Percentiles rank a stretch among this genome's conserved stretches.
Evolutionary conservation across 2,113 vertebrate genomes (phyloP).

Genomic region (Pomatostomus ruficeps): DNA sequence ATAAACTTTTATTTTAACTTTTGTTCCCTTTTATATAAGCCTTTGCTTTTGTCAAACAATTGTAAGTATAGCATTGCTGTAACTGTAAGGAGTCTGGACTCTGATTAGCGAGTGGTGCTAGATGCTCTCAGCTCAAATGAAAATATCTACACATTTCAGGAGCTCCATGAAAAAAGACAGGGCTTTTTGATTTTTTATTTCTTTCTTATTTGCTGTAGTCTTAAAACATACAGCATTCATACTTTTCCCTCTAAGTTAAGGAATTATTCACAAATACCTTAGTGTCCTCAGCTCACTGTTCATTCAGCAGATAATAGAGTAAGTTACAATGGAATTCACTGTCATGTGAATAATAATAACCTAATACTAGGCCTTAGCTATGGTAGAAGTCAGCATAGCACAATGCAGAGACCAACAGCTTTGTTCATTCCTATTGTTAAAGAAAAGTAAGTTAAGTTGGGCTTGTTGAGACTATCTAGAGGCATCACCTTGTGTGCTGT

Average conservation of each 20-base stretch:
- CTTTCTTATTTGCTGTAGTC: not conserved
- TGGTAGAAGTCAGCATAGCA: not conserved
- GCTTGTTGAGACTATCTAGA: not conserved
- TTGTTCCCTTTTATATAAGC: not conserved
- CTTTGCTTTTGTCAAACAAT: not conserved
- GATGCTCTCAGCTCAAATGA: not conserved
- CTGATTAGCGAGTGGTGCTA: not conserved
- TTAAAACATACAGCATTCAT: not conserved
- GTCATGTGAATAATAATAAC: too few relatives aligned
- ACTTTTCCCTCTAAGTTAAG: not conserved
- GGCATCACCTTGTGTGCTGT: conserved; percentile 23
- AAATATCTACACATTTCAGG: not conserved
- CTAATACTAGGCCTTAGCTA: not conserved
- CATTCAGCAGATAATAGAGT: not conserved
- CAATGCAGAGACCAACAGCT: conserved; percentile 4
- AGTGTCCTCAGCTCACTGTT: not conserved
- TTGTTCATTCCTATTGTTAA: not conserved
- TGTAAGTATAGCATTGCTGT: not conserved
- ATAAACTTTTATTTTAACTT: conserved; percentile 22
- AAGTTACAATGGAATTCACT: not conserved
- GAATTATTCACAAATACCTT: not conserved
- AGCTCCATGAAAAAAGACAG: not conserved
- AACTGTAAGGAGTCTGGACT: not conserved
- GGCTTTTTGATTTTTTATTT: not conserved
- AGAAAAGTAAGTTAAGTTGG: not conserved